Conservation (phyloP, 2,113 vertebrate species). For the Rhinolophus ferrumequinum region DNA sequence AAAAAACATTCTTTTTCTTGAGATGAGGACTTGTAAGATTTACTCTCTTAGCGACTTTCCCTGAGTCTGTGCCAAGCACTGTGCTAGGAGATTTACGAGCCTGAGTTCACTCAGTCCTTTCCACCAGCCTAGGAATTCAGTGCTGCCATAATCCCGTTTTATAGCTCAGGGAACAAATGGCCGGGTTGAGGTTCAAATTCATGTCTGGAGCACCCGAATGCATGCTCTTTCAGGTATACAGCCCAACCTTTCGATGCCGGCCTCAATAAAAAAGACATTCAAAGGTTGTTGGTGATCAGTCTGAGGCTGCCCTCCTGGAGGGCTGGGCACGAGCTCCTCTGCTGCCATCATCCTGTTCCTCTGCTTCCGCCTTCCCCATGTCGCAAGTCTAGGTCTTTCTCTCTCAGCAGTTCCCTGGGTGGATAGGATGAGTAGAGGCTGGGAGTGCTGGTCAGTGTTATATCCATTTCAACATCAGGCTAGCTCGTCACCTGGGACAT, state of each 20-base stretch:
- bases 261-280: not conserved
- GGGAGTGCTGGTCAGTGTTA: not conserved
- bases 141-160: not conserved
- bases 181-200: not conserved
- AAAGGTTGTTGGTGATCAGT: not conserved
- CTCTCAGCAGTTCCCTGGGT: not conserved
- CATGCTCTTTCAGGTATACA: not conserved
- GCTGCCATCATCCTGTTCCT: not conserved
- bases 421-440: not conserved
- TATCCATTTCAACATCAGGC: not conserved
- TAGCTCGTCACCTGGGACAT: not conserved
- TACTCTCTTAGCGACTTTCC: too few species aligned
- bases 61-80: not conserved
- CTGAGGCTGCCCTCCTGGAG: fast-evolving
- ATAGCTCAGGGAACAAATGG: not conserved
- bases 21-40: too few species aligned
- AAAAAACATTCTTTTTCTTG: too few species aligned
- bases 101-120: not conserved
- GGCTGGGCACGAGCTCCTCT: not conserved
- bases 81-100: not conserved
- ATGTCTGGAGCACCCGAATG: not conserved
- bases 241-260: not conserved
- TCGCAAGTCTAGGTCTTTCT: not conserved
- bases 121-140: not conserved
- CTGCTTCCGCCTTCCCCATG: not conserved